Percentiles rank a stretch among this genome's conserved stretches.
Evolutionary conservation across 1,140 invertebrate genomes (phyloP).

Genomic region (Pteromalus puparum): DNA sequence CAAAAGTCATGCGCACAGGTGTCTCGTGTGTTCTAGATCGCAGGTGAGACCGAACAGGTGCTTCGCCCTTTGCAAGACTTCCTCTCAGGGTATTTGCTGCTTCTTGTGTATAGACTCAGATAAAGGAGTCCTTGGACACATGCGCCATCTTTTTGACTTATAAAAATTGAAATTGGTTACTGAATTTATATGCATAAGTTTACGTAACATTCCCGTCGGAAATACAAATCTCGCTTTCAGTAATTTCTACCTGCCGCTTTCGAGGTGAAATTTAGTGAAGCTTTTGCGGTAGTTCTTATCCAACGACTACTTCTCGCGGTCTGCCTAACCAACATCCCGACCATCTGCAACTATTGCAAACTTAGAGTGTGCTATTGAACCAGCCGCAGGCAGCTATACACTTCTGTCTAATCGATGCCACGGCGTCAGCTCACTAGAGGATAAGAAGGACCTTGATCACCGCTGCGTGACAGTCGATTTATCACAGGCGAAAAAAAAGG

Average conservation of each 20-base stretch:
- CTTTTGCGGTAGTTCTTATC: not conserved
- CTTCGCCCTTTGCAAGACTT: not conserved
- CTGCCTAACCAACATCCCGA: too few relatives aligned
- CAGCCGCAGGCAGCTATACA: constrained; percentile 39
- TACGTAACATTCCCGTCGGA: too few relatives aligned
- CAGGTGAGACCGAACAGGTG: constrained; percentile 13
- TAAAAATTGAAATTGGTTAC: too few relatives aligned
- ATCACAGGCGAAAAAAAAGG: not conserved
- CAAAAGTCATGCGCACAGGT: not conserved
- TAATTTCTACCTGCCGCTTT: too few relatives aligned
- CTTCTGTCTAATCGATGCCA: constrained; percentile 52
- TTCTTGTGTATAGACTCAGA: too few relatives aligned
- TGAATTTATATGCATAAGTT: too few relatives aligned
- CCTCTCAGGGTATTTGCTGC: not conserved
- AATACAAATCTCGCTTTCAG: too few relatives aligned
- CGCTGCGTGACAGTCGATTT: constrained; percentile 57
- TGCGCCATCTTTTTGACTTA: too few relatives aligned
- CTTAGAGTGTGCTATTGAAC: constrained; percentile 39
- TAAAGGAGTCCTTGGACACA: too few relatives aligned
- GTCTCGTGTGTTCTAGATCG: not conserved
- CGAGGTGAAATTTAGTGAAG: too few relatives aligned
- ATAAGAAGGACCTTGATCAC: constrained; percentile 73
- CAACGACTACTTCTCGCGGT: not conserved
- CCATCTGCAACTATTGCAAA: not conserved
- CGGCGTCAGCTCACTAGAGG: constrained; percentile 63